Percentiles rank a stretch among this genome's conserved stretches.
Evolutionary conservation across 35 echinoderm and acorn worm species (phyloP).

Genomic region (Diadema setosum): DNA sequence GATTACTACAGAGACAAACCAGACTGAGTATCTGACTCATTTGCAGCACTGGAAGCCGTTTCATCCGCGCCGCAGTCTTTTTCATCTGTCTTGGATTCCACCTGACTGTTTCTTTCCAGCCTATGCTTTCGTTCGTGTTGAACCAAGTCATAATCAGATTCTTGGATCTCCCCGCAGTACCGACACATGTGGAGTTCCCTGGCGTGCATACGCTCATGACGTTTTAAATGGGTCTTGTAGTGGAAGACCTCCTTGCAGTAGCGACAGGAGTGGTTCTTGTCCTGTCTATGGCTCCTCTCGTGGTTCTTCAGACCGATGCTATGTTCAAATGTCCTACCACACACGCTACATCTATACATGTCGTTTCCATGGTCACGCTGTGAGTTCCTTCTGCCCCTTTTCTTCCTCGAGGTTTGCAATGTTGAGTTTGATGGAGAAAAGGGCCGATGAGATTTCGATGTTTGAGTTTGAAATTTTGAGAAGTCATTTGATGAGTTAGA

Average conservation of each 20-base stretch:
- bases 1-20: too few species aligned
- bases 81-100: too few species aligned
- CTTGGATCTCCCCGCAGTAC: constrained; percentile 52
- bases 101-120: too few species aligned
- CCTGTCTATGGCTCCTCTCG: constrained; percentile 49
- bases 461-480: too few species aligned
- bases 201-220: constrained; percentile 70
- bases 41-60: too few species aligned
- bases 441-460: too few species aligned
- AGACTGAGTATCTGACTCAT: too few species aligned
- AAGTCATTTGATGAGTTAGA: neutral
- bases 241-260: constrained; percentile 62
- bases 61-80: too few species aligned
- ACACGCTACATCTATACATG: constrained; percentile 31
- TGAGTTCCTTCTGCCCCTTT: neutral
- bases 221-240: constrained; percentile 73
- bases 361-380: neutral
- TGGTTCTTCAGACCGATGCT: constrained; percentile 77
- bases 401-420: neutral
- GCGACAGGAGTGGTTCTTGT: constrained; percentile 49
- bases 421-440: neutral
- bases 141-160: constrained; percentile 73
- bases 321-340: constrained; percentile 56
- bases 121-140: constrained; percentile 88
- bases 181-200: constrained; percentile 68